A percentile compares a stretch with the other conserved stretches of the same genome.
Evolutionary conservation across 2,888 invertebrate genomes (phyloP).

Genomic region (Eupithecia tripunctaria): DNA sequence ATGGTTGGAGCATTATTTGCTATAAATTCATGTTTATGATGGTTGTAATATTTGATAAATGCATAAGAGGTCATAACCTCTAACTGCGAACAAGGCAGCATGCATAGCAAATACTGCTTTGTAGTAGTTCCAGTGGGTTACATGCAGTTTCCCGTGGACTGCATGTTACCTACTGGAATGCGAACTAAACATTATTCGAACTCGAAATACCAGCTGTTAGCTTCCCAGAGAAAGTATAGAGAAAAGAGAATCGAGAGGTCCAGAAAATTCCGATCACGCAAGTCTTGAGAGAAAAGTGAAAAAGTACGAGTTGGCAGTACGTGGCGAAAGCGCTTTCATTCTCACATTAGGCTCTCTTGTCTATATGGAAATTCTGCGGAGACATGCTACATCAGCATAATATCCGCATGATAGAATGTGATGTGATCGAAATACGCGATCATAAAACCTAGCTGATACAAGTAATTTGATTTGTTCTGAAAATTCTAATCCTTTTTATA

Average conservation of each 20-base stretch:
- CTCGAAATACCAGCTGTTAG: neutral
- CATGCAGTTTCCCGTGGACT: too few species aligned
- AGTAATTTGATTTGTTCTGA: neutral
- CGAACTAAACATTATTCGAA: neutral
- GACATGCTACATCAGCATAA: constrained; percentile 28
- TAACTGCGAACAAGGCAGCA: neutral
- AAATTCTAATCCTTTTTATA: too few species aligned
- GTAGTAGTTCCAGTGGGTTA: neutral
- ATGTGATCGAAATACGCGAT: constrained; percentile 21
- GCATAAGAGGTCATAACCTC: too few species aligned
- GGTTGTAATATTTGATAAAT: neutral
- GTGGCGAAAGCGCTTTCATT: constrained; percentile 45
- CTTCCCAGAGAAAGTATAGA: constrained; percentile 2
- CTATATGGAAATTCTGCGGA: constrained; percentile 38
- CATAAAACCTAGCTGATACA: neutral
- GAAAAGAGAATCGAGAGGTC: constrained; percentile 28
- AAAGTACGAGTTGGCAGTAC: constrained; percentile 41
- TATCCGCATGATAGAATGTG: constrained; percentile 17
- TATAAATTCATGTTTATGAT: neutral
- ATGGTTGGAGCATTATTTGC: neutral
- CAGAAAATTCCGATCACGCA: constrained; percentile 50
- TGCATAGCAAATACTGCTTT: too few species aligned
- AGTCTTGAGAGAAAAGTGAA: constrained; percentile 43
- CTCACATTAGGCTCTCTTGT: constrained; percentile 42
- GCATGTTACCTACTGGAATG: too few species aligned